A percentile compares a stretch with the other conserved stretches of the same genome.
Evolutionary conservation across 2,113 vertebrate species (phyloP).

Genomic region (Turdus rufiventris): DNA sequence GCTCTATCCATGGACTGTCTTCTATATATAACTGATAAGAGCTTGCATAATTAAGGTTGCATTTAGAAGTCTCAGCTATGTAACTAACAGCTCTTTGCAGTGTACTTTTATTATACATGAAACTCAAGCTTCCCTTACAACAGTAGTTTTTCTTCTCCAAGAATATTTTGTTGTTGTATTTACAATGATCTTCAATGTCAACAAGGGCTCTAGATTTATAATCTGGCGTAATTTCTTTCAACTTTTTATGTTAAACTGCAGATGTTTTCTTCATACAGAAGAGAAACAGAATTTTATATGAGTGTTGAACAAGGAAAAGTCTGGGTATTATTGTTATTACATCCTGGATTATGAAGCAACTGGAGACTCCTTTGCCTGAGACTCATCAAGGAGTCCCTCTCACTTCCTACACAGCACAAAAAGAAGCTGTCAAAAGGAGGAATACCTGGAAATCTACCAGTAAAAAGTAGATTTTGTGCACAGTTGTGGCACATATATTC

Average conservation of each 20-base stretch:
- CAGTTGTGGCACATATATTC: not conserved
- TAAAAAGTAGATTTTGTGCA: not conserved
- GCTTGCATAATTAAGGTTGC: conserved; percentile 48
- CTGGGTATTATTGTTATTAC: not conserved
- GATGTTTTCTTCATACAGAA: not conserved
- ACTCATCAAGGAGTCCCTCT: not conserved
- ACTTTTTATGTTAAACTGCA: not conserved
- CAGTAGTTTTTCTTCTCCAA: not conserved
- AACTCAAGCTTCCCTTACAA: not conserved
- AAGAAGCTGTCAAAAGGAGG: not conserved
- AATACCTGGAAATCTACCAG: not conserved
- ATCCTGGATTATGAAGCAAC: not conserved
- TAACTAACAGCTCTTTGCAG: not conserved
- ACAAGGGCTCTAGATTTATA: not conserved
- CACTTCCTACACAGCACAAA: not conserved
- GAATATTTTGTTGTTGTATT: not conserved
- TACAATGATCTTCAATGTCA: not conserved
- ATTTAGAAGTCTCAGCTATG: not conserved
- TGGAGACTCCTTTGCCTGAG: not conserved
- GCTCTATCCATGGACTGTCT: conserved; percentile 4
- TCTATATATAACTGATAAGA: conserved; percentile 57
- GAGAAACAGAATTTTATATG: not conserved
- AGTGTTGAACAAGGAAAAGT: not conserved
- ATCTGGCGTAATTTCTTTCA: not conserved
- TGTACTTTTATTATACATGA: not conserved